These are phyloP conservation scores for Sinocyclocheilus rhinocerous DNA, from an alignment of 2,113 vertebrate genomes.

Conservation along the genomic window DNA sequence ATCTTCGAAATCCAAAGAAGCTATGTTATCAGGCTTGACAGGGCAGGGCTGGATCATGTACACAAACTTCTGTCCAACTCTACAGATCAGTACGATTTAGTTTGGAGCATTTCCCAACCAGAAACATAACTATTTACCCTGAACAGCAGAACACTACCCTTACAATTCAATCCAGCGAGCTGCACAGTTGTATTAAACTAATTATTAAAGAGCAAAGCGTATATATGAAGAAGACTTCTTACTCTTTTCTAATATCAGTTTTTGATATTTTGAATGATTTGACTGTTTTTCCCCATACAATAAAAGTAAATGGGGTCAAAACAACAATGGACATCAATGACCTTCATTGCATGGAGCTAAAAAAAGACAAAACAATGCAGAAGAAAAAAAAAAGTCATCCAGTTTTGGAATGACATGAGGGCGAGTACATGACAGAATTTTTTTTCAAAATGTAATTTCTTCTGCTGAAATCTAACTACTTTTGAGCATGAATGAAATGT, in stretches of 20 bases:
- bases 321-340: not conserved
- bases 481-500: too few species aligned
- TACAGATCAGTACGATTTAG: constrained; percentile 34
- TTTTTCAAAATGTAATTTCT: too few species aligned
- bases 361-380: not conserved
- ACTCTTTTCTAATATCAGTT: too few species aligned
- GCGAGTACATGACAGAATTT: too few species aligned
- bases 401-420: too few species aligned
- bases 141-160: constrained; percentile 11
- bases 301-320: not conserved
- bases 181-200: not conserved
- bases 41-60: constrained; percentile 20
- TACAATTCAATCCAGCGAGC: constrained; percentile 5
- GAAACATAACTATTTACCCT: constrained; percentile 38
- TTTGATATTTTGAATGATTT: too few species aligned
- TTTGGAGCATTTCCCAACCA: constrained; percentile 38
- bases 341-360: not conserved
- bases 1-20: constrained; percentile 1
- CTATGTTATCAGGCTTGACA: not conserved
- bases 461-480: too few species aligned
- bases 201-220: not conserved
- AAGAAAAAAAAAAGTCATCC: too few species aligned
- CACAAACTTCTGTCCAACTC: not conserved
- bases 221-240: too few species aligned
- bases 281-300: not conserved